Evolutionary conservation across 2,797 vertebrate genomes (phyloP).

Genomic region (Capromys pilorides): DNA sequence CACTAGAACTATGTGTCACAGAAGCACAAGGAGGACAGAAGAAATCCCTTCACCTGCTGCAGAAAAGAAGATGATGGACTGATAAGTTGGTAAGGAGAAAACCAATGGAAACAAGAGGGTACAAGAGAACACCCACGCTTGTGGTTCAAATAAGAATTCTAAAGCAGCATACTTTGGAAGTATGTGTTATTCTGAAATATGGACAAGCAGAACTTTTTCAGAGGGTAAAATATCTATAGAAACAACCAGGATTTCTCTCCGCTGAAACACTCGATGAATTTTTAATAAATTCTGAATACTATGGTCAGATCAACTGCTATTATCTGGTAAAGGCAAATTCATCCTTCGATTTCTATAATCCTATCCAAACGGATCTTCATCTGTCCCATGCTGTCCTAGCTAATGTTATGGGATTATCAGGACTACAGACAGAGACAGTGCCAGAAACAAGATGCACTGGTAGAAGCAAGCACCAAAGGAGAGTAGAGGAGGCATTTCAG

Average conservation of each 20-base stretch:
- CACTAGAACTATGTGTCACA: conserved; percentile 89
- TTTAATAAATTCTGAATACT: conserved; percentile 81
- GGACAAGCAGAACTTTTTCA: conserved; percentile 82
- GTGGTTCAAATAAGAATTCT: background rate
- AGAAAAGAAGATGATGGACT: conserved; percentile 76
- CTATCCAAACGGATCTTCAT: conserved; percentile 77
- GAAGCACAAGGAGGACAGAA: conserved; percentile 82
- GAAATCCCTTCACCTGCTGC: conserved; percentile 77
- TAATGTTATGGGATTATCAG: conserved; percentile 75
- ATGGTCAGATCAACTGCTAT: conserved; percentile 73
- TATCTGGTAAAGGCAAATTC: conserved; percentile 75
- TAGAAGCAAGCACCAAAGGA: conserved; percentile 78
- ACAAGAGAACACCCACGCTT: background rate
- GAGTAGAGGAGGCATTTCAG: conserved; percentile 82
- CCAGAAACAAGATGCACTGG: conserved; percentile 77
- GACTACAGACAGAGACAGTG: conserved; percentile 80
- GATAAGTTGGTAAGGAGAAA: conserved; percentile 84
- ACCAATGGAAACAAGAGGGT: background rate
- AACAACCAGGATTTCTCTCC: conserved; percentile 76
- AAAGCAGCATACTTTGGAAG: conserved; percentile 42
- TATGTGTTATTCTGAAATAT: conserved; percentile 50
- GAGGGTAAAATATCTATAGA: conserved; percentile 72
- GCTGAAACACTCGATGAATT: conserved; percentile 78
- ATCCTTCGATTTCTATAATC: conserved; percentile 74
- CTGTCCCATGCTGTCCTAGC: conserved; percentile 62